Base-by-base conservation (phyloP, 2,113 vertebrate species). In the Dascyllus trimaculatus region DNA sequence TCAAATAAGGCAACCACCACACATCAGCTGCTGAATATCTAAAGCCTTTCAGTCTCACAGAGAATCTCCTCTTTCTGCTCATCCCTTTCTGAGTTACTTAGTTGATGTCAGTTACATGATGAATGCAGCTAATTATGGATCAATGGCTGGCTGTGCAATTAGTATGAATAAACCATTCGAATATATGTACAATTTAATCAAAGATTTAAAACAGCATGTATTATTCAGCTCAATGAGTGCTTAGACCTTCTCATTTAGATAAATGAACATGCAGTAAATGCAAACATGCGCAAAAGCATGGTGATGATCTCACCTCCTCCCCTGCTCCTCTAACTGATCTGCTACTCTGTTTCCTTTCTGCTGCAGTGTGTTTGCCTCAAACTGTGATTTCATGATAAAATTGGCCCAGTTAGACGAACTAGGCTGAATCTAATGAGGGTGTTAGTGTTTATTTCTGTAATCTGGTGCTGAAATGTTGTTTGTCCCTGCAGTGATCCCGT, bases 401-500 rank as follows among this genome's bases (percentile, higher is more conserved):
- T 15, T 15, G 26, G 8, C 40, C 40, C 40, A 45, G 24, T 4
- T 26, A 43, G 14, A 46, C 38, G 7, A 35, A 10, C 32, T 10
- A 35, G 32, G 35, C n/a, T 13, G 17, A 32, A 52, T 22, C 25
- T 35, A 35, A 49, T 49, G 48, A 35, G 10, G 13, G 25, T 54
- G 40, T 43, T 14, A 43, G 40, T 13, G 40, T 43, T 43, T 43
- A 14, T 13, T 43, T 43, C 40, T 15, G 13, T 48, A 5, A 3
- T 48, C 15, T 48, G 14, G 18, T 17, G 45, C 45, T 48, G 21
- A 61, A 18, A 0, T 21, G 17, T 13, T 57, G 17, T 77, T 75
- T 85, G 9, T 77, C 52, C 69, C 54, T 64, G 53, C 84, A 98
- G 97, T 97, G 95, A 98, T 99, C 85, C 97, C 97, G 0, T 99